A percentile compares a stretch with the other conserved stretches of the same genome.
Evolutionary conservation across 2,888 invertebrate genomes (phyloP).

Genomic region (Gymnocheta viridis): DNA sequence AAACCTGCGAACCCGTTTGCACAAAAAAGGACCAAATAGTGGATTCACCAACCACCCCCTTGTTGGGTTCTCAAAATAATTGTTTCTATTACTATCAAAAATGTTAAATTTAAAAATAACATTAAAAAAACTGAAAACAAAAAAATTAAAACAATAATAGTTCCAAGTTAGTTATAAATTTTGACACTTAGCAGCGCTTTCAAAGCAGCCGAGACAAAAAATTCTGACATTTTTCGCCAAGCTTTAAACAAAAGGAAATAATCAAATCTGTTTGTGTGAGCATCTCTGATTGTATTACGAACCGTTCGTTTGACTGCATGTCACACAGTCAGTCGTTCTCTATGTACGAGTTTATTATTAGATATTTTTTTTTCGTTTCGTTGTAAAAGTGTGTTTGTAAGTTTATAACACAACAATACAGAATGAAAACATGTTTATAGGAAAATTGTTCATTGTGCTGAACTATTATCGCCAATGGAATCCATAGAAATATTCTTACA

Average conservation of each 20-base stretch:
- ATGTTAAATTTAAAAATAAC: neutral
- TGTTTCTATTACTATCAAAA: neutral
- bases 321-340: constrained; percentile 3
- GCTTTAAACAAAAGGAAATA: constrained; percentile 64
- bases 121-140: neutral
- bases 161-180: constrained; percentile 75
- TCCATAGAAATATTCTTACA: constrained; percentile 33
- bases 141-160: constrained; percentile 72
- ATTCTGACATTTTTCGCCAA: constrained; percentile 17
- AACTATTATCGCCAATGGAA: constrained; percentile 44
- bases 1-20: too few relatives aligned
- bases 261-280: constrained; percentile 70
- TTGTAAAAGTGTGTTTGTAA: neutral
- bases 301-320: neutral
- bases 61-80: too few relatives aligned
- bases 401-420: constrained; percentile 38
- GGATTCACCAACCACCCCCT: too few relatives aligned
- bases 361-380: neutral
- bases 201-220: neutral
- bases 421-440: constrained; percentile 57
- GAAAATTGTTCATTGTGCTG: constrained; percentile 56
- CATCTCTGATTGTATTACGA: neutral
- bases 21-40: too few relatives aligned
- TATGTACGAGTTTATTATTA: constrained; percentile 37
- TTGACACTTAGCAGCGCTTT: constrained; percentile 73